Conservation (phyloP, 2,113 vertebrate genomes). For the Hucho hucho region DNA sequence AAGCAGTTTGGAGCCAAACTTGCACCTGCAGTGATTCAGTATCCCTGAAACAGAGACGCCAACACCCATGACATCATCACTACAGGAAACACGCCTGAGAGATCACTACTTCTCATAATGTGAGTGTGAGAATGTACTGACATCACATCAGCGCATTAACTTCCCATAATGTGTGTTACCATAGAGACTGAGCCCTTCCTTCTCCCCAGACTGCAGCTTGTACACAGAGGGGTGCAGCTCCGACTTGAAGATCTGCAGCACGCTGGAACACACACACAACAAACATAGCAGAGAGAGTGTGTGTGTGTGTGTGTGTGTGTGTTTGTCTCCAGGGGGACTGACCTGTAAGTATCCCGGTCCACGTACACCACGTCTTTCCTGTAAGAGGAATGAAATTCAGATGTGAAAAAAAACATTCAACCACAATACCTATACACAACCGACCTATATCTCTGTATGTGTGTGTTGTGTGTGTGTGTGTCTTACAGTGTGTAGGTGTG, state of each 20-base stretch:
- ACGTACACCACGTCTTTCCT: conserved; percentile 81
- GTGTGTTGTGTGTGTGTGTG: conserved; percentile 8
- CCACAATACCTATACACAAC: too few species aligned
- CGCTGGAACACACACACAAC: conserved; percentile 66
- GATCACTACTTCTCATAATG: neutral
- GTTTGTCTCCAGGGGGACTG: conserved; percentile 10
- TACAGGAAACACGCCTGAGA: neutral
- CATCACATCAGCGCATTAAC: neutral
- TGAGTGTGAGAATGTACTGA: neutral
- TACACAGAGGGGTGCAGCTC: conserved; percentile 96
- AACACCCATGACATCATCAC: neutral
- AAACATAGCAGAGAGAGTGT: neutral
- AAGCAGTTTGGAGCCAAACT: conserved; percentile 72
- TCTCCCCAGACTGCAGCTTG: conserved; percentile 88
- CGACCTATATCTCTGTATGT: neutral
- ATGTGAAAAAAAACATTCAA: conserved; percentile 20
- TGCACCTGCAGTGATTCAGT: conserved; percentile 72
- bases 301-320: conserved; percentile 1
- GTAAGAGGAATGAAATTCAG: conserved; percentile 25
- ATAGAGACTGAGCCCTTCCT: conserved; percentile 95
- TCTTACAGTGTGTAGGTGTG: conserved; percentile 85
- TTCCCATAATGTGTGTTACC: conserved; percentile 63
- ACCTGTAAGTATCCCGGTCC: conserved; percentile 86
- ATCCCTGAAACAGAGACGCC: conserved; percentile 71
- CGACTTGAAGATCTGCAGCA: conserved; percentile 95